A percentile compares a stretch with the other conserved stretches of the same genome.
phyloP scores from a whole-genome alignment of 2,888 invertebrate species.

The Phragmatobia fuliginosa region DNA sequence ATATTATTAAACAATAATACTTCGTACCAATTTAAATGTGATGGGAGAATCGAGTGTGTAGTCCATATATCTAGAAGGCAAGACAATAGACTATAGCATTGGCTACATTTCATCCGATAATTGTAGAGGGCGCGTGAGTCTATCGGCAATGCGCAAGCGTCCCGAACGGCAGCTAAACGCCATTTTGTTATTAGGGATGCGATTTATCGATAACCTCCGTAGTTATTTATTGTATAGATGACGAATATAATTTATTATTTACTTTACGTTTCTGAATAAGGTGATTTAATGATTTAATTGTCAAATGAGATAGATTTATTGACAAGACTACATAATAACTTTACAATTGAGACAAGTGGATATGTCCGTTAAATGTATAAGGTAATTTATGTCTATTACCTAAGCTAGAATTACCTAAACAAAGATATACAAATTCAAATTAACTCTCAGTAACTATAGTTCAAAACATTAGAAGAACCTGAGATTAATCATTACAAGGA shows the following conservation, averaged over 20 bases:
- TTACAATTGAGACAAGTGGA: conserved; percentile 39
- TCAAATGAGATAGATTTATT: conserved; percentile 45
- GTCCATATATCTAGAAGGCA: conserved; percentile 59
- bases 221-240: conserved; percentile 47
- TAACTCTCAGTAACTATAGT: conserved; percentile 23
- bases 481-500: neutral
- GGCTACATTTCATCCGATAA: conserved; percentile 76
- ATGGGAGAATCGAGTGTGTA: conserved; percentile 48
- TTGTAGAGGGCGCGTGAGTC: conserved; percentile 69
- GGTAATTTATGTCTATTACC: conserved; percentile 43
- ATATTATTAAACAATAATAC: conserved; percentile 44
- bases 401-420: conserved; percentile 31
- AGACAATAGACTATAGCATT: conserved; percentile 68
- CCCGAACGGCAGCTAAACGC: conserved; percentile 74
- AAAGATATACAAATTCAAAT: conserved; percentile 15
- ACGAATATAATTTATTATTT: conserved; percentile 25
- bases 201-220: conserved; percentile 50
- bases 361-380: conserved; percentile 38
- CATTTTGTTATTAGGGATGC: conserved; percentile 65
- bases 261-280: conserved; percentile 27
- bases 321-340: conserved; percentile 35
- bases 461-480: neutral
- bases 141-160: conserved; percentile 65
- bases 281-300: conserved; percentile 29
- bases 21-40: conserved; percentile 51